These are phyloP conservation scores for Azemiops feae DNA, from an alignment of 2,113 vertebrate genomes.

Conservation along the genomic window DNA sequence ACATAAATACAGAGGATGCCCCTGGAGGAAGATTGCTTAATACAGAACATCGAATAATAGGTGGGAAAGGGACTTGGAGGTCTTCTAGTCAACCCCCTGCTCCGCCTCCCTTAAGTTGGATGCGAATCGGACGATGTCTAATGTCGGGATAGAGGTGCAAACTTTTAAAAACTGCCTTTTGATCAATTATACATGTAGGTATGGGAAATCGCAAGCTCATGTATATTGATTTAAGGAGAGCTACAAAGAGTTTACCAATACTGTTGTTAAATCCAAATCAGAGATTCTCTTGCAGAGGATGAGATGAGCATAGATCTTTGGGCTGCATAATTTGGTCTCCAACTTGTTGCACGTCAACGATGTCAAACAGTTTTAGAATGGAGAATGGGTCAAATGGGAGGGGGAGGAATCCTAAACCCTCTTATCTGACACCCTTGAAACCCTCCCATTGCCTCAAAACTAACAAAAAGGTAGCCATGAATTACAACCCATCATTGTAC, in stretches of 20 bases:
- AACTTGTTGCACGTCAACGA: not conserved
- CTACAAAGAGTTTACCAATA: not conserved
- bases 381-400: not conserved
- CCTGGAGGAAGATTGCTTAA: not conserved
- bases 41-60: not conserved
- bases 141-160: not conserved
- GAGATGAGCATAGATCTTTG: not conserved
- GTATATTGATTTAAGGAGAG: not conserved
- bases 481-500: not conserved
- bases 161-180: not conserved
- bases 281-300: not conserved
- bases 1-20: not conserved
- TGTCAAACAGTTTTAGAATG: not conserved
- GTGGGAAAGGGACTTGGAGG: not conserved
- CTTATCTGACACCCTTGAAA: not conserved
- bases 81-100: not conserved
- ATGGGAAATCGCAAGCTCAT: not conserved
- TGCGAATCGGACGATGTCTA: not conserved
- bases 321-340: not conserved
- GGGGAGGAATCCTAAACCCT: not conserved
- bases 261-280: not conserved
- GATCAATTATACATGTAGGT: not conserved
- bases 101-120: not conserved
- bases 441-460: not conserved
- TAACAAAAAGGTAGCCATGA: not conserved